A percentile compares a stretch with the other conserved stretches of the same genome.
Evolutionary conservation across 35 echinoderm and acorn worm genomes (phyloP).

Genomic region (Eucidaris tribuloides): DNA sequence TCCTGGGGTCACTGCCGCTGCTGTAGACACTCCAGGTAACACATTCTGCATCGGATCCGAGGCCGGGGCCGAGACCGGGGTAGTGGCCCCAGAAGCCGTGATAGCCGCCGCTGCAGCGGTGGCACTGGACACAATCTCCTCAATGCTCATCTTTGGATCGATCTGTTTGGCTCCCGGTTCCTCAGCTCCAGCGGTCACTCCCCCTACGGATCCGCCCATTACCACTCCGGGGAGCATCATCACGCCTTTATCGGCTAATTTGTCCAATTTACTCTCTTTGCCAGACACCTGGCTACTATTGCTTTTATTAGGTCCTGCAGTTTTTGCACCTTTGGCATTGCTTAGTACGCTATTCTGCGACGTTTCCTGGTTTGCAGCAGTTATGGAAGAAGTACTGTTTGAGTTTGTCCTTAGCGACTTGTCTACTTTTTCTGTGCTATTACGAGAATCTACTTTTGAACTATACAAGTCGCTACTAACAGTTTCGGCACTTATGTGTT

Average conservation of each 20-base stretch:
- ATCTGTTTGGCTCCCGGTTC: neutral
- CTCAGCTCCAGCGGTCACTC: neutral
- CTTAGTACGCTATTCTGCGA: slow-evolving; percentile 27
- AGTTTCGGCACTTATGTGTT: slow-evolving; percentile 26
- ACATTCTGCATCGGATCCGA: neutral
- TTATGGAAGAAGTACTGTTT: slow-evolving; percentile 28
- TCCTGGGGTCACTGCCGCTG: neutral
- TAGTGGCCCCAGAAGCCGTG: neutral
- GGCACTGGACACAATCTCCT: slow-evolving; percentile 3
- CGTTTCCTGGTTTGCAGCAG: slow-evolving; percentile 6
- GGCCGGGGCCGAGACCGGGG: neutral
- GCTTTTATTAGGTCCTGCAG: slow-evolving; percentile 31
- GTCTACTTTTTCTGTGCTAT: slow-evolving; percentile 10
- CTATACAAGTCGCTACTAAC: slow-evolving; percentile 12
- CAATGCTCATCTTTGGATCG: slow-evolving; percentile 2
- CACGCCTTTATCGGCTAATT: neutral
- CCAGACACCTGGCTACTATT: slow-evolving; percentile 25
- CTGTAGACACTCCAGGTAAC: neutral
- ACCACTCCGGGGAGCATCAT: slow-evolving; percentile 12
- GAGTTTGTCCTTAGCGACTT: slow-evolving; percentile 8
- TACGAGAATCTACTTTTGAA: slow-evolving; percentile 16
- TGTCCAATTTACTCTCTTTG: slow-evolving; percentile 3
- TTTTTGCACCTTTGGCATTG: slow-evolving; percentile 31
- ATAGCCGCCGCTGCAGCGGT: neutral
- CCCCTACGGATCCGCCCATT: neutral